These are phyloP conservation scores for Periparus ater DNA, from an alignment of 2,797 vertebrate genomes.

Conservation along the genomic window DNA sequence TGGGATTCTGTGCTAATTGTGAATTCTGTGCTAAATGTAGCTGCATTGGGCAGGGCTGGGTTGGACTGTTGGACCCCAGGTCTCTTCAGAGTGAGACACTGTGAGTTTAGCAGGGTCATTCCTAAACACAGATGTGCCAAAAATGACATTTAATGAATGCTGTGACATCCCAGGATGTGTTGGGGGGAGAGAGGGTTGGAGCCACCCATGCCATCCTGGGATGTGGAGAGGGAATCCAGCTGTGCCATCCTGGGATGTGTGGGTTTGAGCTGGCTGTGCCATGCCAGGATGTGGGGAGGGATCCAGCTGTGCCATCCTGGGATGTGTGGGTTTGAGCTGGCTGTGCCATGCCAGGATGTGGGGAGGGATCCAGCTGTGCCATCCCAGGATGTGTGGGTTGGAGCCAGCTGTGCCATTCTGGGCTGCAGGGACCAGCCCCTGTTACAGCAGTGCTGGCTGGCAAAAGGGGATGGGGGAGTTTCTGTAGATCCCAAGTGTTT, in stretches of 20 bases:
- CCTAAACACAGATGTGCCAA: not conserved
- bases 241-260: no score
- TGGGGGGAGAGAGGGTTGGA: no score
- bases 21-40: not conserved
- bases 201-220: not conserved
- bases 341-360: not conserved
- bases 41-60: not conserved
- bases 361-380: not conserved
- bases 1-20: not conserved
- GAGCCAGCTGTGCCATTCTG: not conserved
- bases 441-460: not conserved
- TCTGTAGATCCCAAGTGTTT: not conserved
- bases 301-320: not conserved
- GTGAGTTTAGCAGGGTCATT: not conserved
- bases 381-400: not conserved
- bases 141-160: not conserved
- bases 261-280: not conserved
- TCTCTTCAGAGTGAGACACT: not conserved
- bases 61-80: no score
- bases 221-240: not conserved
- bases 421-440: not conserved
- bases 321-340: not conserved
- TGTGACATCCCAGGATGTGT: accelerated
- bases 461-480: not conserved
- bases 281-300: not conserved